Base-by-base conservation (phyloP, 2,113 vertebrate species). In the Dasyornis broadbenti region DNA sequence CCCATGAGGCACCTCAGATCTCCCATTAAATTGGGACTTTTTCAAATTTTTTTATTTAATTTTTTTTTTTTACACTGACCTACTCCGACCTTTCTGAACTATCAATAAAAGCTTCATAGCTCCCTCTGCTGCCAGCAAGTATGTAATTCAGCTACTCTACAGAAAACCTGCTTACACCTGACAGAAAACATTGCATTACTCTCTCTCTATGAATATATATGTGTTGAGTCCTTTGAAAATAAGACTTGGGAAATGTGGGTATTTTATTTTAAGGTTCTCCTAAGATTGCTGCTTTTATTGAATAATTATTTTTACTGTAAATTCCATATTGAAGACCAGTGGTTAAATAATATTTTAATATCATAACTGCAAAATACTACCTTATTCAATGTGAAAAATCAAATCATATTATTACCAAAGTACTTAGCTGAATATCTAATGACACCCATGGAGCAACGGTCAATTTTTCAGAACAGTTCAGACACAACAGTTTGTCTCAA, bases 101-200 rank as follows among this genome's bases (percentile, higher is more conserved):
- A 53, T 11, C 39, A 8, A 47, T 73, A 71, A 88, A 86, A 83
- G 76, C 68, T 66, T 60, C 72, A 71, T 9, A 64, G 95, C 96
- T 92, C 96, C 95, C 95, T 94, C 96, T 97, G 76, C 94, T 94
- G 96, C 22, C 72, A 84, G 14, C 8, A 73, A 61, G 33, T 13
- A 17, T 1, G 2, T 19, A 59, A 53, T 65, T 61, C 89, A 82
- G 50, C 45, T 54, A 65, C 50, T 66, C 27, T 2, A 2, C 2
- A 11, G 30, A 68, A 73, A 78, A 61, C 39, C n/a, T 11, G n/a
- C 28, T 79, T 6, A 1, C 8, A n/a, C 10, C 31, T 8, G 24
- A 31, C 56, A 10, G 21, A 78, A 63, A 75, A 47, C 1, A 6
- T 4, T 26, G 11, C 30, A 8, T 21, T 65, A 21, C 40, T 13